Base-by-base conservation (phyloP, 2,888 invertebrate genomes). In the Caenorhabditis drosophilae region DNA sequence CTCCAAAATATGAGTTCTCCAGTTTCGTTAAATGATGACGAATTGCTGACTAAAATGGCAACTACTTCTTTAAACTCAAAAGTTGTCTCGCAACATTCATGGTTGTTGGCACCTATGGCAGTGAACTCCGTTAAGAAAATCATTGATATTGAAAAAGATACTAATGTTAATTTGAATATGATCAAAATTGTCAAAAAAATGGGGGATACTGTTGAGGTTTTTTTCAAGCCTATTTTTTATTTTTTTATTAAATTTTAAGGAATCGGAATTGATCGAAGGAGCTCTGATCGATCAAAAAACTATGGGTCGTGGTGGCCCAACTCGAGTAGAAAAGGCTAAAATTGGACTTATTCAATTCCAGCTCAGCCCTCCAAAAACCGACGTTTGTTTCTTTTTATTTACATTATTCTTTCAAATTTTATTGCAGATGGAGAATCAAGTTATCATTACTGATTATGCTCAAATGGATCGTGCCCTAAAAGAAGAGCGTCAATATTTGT, bases 301-400 rank as follows among this genome's bases (percentile, higher is more conserved):
- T 0, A 89, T 92, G 51, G 92, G 94, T 80, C 84, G 85, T 31
- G 93, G 92, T 83, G 96, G 95, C 0, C 95, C 96, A 0, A 91
- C 90, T 80, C 89, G 91, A 76, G 88, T 98, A 60, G 97, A 98
- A 85, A 97, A 97, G 84, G 97, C 96, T 6, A 97, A 95, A 87
- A 93, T 99, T 85, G 98, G 92, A 61, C 89, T 99, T 16, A 97
- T 99, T 75, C 98, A 99, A 85, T 99, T 99, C 86, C 99, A 98
- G 85, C 92, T 99, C 85, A 98, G 98, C 15, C 93, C 98, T 51
- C 98, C 98, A 7, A 99, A 99, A 87, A 98, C 98, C 55, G 97
- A 99, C 86, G 91, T 91, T 84, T 88, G 89, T 52, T 54, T 48
- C 45, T 22, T 38, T 40, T 45, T 7, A 47, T 18, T 23, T 22